Evolutionary conservation across 2,888 invertebrate genomes (phyloP), one percentile per base, ranked within the genome.

Genomic region (Nomada lathburiana): DNA sequence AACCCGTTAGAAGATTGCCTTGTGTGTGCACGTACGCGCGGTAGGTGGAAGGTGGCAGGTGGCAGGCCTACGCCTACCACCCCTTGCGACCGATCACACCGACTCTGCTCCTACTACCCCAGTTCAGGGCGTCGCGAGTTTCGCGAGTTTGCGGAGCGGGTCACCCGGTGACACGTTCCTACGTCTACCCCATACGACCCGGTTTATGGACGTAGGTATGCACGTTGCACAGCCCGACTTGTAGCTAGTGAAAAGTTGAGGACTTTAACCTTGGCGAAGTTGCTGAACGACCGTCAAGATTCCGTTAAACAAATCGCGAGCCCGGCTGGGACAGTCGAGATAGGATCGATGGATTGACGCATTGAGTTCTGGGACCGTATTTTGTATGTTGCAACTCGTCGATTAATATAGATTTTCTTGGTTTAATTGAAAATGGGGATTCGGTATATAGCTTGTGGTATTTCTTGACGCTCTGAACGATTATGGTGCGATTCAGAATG

Each of bases 31-130:
- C 29, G 29, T 18, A n/a, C 16, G 63, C 9, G 26, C 26, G 55
- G 75, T 53, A 52, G 70, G 69, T 72, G 75, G 73, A 74, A 55
- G 62, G 82, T 44, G 63, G 57, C 42, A 42, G 67, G 69, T 65
- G 85, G 57, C 73, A 86, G 69, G 88, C 86, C 82, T 87, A 86
- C 88, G 86, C 86, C 86, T 85, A 86, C 88, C 59, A 73, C 78
- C 83, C 55, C 44, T 52, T 64, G 42, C 82, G 70, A 76, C 77
- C 86, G 83, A 82, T 72, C 76, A 65, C 64, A 67, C 84, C 63
- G 68, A 55, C 80, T 80, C 69, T 86, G 89, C 87, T 84, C 91
- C 93, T 91, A 92, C 93, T 93, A 92, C 90, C 93, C 93, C 89
- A 92, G 90, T 92, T 93, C 86, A 84, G 84, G 79, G 69, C 59